Percentiles rank a stretch among this genome's conserved stretches.
phyloP scores from a whole-genome alignment of 2,888 invertebrate species.

The Zygaena filipendulae region DNA sequence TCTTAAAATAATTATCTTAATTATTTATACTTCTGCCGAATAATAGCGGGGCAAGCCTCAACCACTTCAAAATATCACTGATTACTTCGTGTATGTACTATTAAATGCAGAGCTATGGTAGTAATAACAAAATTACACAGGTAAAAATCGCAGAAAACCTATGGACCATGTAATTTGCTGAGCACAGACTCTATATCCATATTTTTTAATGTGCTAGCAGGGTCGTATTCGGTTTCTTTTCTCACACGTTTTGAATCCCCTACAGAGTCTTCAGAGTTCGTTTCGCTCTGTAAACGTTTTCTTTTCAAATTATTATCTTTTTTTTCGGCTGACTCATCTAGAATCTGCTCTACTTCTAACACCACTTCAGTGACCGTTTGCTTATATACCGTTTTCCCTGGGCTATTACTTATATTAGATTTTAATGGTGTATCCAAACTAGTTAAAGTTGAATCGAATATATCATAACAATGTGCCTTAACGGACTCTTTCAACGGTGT shows the following conservation, averaged over 20 bases:
- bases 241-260: conserved; percentile 38
- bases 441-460: conserved; percentile 57
- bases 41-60: too few relatives aligned
- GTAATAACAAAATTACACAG: too few relatives aligned
- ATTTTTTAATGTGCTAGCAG: conserved; percentile 46
- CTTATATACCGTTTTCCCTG: conserved; percentile 24
- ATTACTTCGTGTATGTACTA: too few relatives aligned
- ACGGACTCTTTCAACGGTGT: conserved; percentile 46
- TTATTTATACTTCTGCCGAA: too few relatives aligned
- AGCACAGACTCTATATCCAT: conserved; percentile 60
- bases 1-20: too few relatives aligned
- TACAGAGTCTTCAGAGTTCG: conserved; percentile 29
- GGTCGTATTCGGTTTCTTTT: conserved; percentile 37
- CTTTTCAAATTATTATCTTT: conserved; percentile 33
- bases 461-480: conserved; percentile 40
- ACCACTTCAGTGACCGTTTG: conserved; percentile 36
- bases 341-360: conserved; percentile 31
- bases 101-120: too few relatives aligned
- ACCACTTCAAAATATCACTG: too few relatives aligned
- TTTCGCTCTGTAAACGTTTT: conserved; percentile 33
- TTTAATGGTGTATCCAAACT: conserved; percentile 58
- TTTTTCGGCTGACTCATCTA: background rate
- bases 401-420: conserved; percentile 25
- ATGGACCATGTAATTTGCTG: conserved; percentile 55
- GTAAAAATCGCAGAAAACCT: too few relatives aligned